phyloP scores from a whole-genome alignment of 2,797 vertebrate species.

The Protosalanx chinensis region DNA sequence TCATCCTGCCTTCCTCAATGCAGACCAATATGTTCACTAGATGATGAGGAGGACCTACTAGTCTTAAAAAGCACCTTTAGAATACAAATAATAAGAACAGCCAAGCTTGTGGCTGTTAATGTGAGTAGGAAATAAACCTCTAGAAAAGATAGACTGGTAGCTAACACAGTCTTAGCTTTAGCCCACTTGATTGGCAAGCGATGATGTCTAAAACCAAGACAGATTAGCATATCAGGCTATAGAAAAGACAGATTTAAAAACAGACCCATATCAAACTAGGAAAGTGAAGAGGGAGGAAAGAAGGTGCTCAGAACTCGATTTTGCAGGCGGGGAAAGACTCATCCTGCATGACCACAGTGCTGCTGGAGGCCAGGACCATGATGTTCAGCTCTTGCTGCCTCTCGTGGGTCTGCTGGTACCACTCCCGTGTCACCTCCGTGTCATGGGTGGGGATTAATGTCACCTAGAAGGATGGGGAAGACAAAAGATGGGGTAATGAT shows the following conservation, averaged over 20 bases:
- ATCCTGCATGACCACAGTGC: conserved; percentile 99
- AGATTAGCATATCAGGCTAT: conserved; percentile 38
- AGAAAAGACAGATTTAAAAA: conserved; percentile 49
- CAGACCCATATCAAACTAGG: conserved; percentile 37
- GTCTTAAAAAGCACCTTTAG: conserved; percentile 31
- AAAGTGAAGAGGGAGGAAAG: conserved; percentile 11
- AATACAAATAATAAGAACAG: conserved; percentile 38
- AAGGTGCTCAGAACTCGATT: conserved; percentile 89
- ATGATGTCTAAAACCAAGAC: conserved; percentile 31
- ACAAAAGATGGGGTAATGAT: not conserved
- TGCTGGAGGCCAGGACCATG: conserved; percentile 98
- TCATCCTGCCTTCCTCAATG: not conserved
- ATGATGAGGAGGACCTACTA: conserved; percentile 6
- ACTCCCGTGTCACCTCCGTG: conserved; percentile 95
- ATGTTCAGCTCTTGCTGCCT: conserved; percentile 96
- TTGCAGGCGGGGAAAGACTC: conserved; percentile 99
- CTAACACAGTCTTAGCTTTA: conserved; percentile 35
- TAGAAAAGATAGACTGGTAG: conserved; percentile 36
- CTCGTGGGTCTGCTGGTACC: conserved; percentile 99
- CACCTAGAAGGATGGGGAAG: conserved; percentile 72
- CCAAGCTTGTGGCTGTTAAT: conserved; percentile 33
- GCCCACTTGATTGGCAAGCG: not conserved
- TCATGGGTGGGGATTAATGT: conserved; percentile 98
- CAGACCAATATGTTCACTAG: not conserved
- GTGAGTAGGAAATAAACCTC: conserved; percentile 45